Evolutionary conservation across 1,140 invertebrate genomes (phyloP), one percentile per base, ranked within the genome.

Genomic region (Drosophila bifasciata): DNA sequence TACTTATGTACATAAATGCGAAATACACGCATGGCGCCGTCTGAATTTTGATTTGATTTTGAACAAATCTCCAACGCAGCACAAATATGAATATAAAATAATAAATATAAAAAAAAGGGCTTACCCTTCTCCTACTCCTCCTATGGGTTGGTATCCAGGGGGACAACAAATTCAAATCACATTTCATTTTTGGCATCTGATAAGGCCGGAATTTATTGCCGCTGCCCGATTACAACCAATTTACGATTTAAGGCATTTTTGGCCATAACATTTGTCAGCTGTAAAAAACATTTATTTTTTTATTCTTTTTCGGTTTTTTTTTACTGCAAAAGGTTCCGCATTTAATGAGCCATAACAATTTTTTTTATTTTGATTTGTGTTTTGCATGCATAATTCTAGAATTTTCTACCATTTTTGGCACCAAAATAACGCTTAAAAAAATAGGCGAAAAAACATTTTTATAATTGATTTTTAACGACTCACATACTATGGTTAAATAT

Each of bases 1-100:
- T 66, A 59, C 69, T 36, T 58, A 55, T 76, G 62, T 68, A 73
- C 72, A 73, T 25, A 25, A 25, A 25, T 25, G 1, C 23, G 5
- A 6, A 6, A 7, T 25, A 25, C 23, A 25, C 62, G 68, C 61
- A 73, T 86, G 81, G 80, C 81, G 81, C 81, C 80, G 78, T 50
- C 80, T 81, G 80, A 85, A 86, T 86, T 86, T 77, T 80, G 73
- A 85, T 85, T 80, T 74, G 59, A 74, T 69, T 36, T 80, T 49
- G 51, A 50, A n/a, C n/a, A 68, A 72, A 76, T 66, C 17, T 19
- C 43, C 41, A 25, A 17, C 43, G 23, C 21, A 44, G 63, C 41
- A 36, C 52, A 84, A 84, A 84, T 85, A 85, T 85, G 81, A 85
- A 86, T 81, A 76, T 69, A 86, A 85, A 66, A 73, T 77, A 86